These are phyloP conservation scores for Apodemia hepburni DNA, from an alignment of 2,888 invertebrate species.

Conservation along the genomic window DNA sequence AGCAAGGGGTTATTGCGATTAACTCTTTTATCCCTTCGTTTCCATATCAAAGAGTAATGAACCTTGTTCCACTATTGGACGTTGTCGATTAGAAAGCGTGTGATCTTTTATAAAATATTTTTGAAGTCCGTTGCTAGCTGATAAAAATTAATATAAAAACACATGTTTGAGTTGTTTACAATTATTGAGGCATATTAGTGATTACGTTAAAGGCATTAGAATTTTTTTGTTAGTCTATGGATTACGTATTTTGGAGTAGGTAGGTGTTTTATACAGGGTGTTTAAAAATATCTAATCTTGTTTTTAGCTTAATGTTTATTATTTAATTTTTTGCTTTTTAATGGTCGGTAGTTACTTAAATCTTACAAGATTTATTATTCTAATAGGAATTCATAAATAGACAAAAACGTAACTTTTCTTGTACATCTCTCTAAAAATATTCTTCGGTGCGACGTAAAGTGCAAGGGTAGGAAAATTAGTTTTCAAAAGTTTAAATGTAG, in stretches of 20 bases:
- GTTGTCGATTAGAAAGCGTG: conserved; percentile 68
- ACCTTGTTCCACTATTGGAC: conserved; percentile 73
- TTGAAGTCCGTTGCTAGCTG: conserved; percentile 6
- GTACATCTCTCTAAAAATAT: neutral
- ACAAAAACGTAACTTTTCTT: neutral
- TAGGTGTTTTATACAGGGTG: neutral
- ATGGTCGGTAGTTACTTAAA: neutral
- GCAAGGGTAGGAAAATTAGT: conserved; percentile 11
- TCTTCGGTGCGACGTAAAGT: neutral
- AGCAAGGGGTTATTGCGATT: conserved; percentile 78
- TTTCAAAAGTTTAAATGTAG: conserved; percentile 42
- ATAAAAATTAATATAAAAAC: conserved; percentile 2
- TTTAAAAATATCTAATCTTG: neutral
- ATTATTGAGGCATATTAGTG: neutral
- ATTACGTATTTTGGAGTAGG: neutral
- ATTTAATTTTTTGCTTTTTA: neutral
- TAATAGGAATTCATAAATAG: conserved; percentile 3
- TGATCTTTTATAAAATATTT: conserved; percentile 47
- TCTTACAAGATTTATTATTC: conserved; percentile 10
- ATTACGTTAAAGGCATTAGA: too few relatives aligned
- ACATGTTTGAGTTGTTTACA: conserved; percentile 3
- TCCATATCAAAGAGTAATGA: conserved; percentile 79
- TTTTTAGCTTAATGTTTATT: neutral
- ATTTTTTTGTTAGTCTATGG: too few relatives aligned
- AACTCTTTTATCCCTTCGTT: conserved; percentile 79